These are phyloP conservation scores for Oncorhynchus mykiss DNA, from an alignment of 2,113 vertebrate genomes.

Conservation along the genomic window DNA sequence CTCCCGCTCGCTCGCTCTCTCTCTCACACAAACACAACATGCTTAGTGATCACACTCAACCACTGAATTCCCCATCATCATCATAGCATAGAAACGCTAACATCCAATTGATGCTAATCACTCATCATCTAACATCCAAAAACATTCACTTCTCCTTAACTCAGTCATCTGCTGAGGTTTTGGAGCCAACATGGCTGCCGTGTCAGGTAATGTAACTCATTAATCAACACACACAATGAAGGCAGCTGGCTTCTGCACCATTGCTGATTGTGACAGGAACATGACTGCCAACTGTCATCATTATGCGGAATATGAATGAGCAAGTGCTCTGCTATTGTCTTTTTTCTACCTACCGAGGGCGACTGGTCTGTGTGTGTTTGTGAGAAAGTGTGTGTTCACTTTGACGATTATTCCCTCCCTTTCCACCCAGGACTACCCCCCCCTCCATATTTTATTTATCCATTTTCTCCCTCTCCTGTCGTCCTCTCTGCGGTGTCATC, in stretches of 20 bases:
- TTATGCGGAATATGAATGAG: slow-evolving; percentile 42
- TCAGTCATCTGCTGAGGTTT: slow-evolving; percentile 18
- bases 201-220: slow-evolving; percentile 39
- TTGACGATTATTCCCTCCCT: not conserved
- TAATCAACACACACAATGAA: slow-evolving; percentile 23
- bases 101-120: not conserved
- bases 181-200: slow-evolving; percentile 33
- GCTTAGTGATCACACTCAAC: too few relatives aligned
- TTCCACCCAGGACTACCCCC: not conserved
- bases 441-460: not conserved
- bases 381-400: not conserved
- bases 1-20: not conserved
- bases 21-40: not conserved
- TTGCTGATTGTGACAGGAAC: not conserved
- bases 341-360: not conserved
- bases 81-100: too few relatives aligned
- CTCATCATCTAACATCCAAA: not conserved
- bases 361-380: not conserved
- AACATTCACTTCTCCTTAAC: slow-evolving; percentile 16
- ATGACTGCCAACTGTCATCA: slow-evolving; percentile 16
- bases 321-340: slow-evolving; percentile 6
- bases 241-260: slow-evolving; percentile 36
- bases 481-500: not conserved
- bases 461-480: not conserved
- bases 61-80: too few relatives aligned